Evolutionary conservation across 2,113 vertebrate genomes (phyloP).

Genomic region (Nothocercus nigrocapillus): DNA sequence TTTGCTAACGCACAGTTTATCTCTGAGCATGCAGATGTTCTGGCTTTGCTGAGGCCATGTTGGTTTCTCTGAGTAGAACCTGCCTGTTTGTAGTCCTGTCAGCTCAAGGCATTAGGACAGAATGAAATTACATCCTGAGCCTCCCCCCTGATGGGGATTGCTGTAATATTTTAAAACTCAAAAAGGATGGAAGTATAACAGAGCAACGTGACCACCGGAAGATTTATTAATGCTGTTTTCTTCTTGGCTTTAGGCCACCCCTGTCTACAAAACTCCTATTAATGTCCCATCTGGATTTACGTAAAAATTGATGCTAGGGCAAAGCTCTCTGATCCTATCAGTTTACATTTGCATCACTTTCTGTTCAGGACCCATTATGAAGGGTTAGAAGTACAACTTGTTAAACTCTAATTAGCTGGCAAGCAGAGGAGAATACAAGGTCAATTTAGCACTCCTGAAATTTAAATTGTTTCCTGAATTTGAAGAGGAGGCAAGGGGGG

Average conservation of each 20-base stretch:
- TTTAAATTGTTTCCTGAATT: conserved; percentile 26
- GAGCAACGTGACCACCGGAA: neutral
- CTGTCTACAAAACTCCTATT: conserved; percentile 38
- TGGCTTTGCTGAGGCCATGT: rapidly evolving
- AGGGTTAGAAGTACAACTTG: neutral
- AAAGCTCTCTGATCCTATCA: conserved; percentile 41
- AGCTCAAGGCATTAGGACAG: neutral
- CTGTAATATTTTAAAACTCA: conserved; percentile 22
- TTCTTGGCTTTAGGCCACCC: conserved; percentile 42
- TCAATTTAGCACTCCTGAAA: conserved; percentile 4
- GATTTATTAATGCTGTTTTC: conserved; percentile 53
- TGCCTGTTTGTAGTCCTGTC: neutral
- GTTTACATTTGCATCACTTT: conserved; percentile 32
- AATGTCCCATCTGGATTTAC: conserved; percentile 34
- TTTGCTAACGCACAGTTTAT: neutral
- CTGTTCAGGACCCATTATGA: neutral
- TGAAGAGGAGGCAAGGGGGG: neutral
- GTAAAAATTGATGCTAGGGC: conserved; percentile 13
- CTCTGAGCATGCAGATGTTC: neutral
- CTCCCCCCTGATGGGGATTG: conserved; percentile 36
- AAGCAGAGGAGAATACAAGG: conserved; percentile 53
- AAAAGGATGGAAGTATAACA: neutral
- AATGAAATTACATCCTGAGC: conserved; percentile 32
- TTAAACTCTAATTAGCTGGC: conserved; percentile 51
- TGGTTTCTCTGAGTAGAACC: neutral